Percentiles rank a stretch among this genome's conserved stretches.
These are phyloP conservation scores for Geodia barretti DNA, from an alignment of 37 sponge, comb jelly and placozoan species.

Conservation along the genomic window DNA sequence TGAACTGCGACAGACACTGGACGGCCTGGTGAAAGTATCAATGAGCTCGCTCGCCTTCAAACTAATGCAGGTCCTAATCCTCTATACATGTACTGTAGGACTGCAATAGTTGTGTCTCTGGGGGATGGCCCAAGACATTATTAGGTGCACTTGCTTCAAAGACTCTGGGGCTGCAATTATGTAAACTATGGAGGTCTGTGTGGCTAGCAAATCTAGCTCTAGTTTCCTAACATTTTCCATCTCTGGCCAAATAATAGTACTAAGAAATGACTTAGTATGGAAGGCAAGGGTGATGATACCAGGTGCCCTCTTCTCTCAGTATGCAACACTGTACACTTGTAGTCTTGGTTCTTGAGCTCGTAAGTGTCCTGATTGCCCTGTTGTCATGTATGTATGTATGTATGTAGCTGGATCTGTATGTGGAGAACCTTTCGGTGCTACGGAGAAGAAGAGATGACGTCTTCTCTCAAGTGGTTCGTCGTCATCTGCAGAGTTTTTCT, in stretches of 20 bases:
- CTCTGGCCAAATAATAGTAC: no score
- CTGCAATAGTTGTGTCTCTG: not conserved
- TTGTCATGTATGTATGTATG: not conserved
- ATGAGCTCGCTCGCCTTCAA: slow-evolving; percentile 55
- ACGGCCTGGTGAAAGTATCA: slow-evolving; percentile 60
- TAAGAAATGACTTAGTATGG: no score
- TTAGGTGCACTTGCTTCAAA: no score
- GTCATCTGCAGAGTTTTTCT: not conserved
- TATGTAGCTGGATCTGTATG: slow-evolving; percentile 35
- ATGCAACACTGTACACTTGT: no score
- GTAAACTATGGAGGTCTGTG: no score
- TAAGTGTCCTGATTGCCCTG: no score
- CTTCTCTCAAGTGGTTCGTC: slow-evolving; percentile 76
- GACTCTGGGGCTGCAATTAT: no score
- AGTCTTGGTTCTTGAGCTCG: no score
- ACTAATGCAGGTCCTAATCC: slow-evolving; percentile 27
- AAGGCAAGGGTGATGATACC: no score
- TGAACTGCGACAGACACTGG: slow-evolving; percentile 61
- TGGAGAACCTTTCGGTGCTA: slow-evolving; percentile 25
- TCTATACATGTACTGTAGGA: not conserved
- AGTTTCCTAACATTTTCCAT: not conserved
- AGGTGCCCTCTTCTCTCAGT: no score
- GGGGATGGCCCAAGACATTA: no score
- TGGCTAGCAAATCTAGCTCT: not conserved
- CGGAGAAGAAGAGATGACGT: slow-evolving; percentile 65